Conservation (phyloP, 2,888 invertebrate genomes). For the Lepidochitona cinerea region DNA sequence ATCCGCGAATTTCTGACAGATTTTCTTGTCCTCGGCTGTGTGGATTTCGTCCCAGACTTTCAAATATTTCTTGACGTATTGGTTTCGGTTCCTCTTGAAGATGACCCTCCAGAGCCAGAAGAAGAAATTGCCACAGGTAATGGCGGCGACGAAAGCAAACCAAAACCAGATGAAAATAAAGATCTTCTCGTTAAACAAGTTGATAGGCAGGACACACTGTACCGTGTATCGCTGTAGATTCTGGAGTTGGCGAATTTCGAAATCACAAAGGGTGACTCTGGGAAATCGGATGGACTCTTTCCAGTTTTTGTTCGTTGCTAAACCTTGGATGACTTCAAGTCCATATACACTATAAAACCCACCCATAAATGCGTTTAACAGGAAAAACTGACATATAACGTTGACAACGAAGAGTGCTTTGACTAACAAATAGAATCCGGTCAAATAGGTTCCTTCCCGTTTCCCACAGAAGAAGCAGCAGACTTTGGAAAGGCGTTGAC, state of each 20-base stretch:
- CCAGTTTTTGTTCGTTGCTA: conserved; percentile 40
- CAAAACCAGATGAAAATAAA: conserved; percentile 63
- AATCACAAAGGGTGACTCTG: conserved; percentile 59
- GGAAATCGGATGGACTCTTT: conserved; percentile 50
- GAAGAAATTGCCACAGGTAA: conserved; percentile 45
- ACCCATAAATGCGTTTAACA: conserved; percentile 61
- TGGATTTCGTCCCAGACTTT: conserved; percentile 54
- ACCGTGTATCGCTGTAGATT: conserved; percentile 57
- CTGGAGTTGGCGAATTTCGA: conserved; percentile 58
- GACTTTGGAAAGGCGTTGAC: conserved; percentile 48
- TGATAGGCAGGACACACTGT: conserved; percentile 61
- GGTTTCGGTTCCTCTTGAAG: conserved; percentile 40
- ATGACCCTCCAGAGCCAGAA: conserved; percentile 50
- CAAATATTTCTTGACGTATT: conserved; percentile 57
- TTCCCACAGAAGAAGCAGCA: conserved; percentile 58
- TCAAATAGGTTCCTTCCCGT: conserved; percentile 59
- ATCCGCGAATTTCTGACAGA: conserved; percentile 57
- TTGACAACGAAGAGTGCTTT: conserved; percentile 61
- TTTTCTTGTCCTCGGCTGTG: conserved; percentile 52
- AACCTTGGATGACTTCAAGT: conserved; percentile 52
- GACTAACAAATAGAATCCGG: conserved; percentile 58
- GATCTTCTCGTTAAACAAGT: conserved; percentile 63
- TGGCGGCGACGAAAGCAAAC: conserved; percentile 47
- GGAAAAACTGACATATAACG: conserved; percentile 64
- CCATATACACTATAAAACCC: conserved; percentile 58